Conservation (phyloP, 2,888 invertebrate genomes). For the Stenoptilia bipunctidactyla region DNA sequence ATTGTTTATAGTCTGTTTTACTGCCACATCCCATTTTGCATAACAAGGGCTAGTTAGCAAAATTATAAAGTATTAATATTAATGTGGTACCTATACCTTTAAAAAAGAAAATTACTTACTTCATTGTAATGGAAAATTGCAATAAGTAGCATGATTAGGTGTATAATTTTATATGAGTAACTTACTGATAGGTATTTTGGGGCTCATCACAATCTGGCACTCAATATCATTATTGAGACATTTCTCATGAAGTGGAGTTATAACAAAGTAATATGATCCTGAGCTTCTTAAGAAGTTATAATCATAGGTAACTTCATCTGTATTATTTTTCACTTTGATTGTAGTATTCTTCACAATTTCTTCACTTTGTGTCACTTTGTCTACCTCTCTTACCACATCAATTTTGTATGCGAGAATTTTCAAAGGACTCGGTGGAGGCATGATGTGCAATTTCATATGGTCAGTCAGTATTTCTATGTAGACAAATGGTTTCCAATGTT, state of each 20-base stretch:
- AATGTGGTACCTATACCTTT: no score
- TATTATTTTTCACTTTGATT: constrained; percentile 20
- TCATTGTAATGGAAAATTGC: no score
- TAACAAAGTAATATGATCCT: constrained; percentile 44
- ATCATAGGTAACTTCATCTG: constrained; percentile 41
- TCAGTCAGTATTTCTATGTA: constrained; percentile 49
- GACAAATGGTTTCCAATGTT: constrained; percentile 53
- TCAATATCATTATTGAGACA: constrained; percentile 22
- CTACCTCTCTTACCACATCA: constrained; percentile 31
- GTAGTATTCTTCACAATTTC: constrained; percentile 15
- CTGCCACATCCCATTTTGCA: no score
- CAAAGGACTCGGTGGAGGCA: constrained; percentile 41
- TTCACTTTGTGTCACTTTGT: constrained; percentile 21
- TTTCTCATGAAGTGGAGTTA: constrained; percentile 37
- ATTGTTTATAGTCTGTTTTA: no score
- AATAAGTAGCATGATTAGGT: no score
- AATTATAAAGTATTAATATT: no score
- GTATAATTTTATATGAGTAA: no score
- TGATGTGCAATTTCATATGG: constrained; percentile 41
- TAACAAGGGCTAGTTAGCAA: no score
- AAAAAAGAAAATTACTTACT: no score
- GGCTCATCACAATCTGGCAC: constrained; percentile 43
- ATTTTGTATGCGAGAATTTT: constrained; percentile 37
- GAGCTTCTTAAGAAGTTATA: constrained; percentile 36
- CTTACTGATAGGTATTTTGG: constrained; percentile 50